Evolutionary conservation across 2,888 invertebrate species (phyloP), one percentile per base, ranked within the genome.

Genomic region (Tipula unca): DNA sequence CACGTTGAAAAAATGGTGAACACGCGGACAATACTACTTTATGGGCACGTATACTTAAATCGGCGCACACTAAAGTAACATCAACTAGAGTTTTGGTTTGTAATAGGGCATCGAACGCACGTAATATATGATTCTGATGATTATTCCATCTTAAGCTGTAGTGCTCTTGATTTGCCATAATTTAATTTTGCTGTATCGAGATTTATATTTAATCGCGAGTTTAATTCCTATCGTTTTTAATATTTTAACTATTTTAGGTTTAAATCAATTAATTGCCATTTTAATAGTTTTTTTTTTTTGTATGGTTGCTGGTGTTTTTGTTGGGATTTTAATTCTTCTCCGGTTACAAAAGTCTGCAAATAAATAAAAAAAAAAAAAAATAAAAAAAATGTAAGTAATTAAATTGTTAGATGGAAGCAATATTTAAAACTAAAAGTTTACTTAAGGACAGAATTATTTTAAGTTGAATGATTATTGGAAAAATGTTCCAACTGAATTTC

Each of bases 71-170:
- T 87, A 97, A 93, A 20, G 97, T 97, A 86, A 97, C 97, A 90
- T 97, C 97, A 86, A 97, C 97, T 86, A 97, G 93, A 8, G 95
- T 94, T 91, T 97, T 97, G 29, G 95, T 95, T 89, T 96, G 96
- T 87, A 97, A 93, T 87, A 97, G 93, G n/a, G 95, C 95, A 89
- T 97, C 97, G 91, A 98, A 97, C 85, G 97, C 95, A 89, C 95
- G 94, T 88, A 97, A 93, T 89, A 98, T 94, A 91, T 97, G 96
- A 88, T 94, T 94, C 90, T 96, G 96, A 92, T 97, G 97, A 92
- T 97, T 97, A 93, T 97, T 97, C 97, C 97, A 98, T 91, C 96
- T 94, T 89, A 97, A 93, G 90, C 96, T 97, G 92, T 97, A 97
- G 91, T 97, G 96, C 90, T 96, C 96, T 91, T 96, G 93, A 86